These are phyloP conservation scores for Sylvicola cinctus DNA, from an alignment of 2,888 invertebrate species.

Conservation along the genomic window DNA sequence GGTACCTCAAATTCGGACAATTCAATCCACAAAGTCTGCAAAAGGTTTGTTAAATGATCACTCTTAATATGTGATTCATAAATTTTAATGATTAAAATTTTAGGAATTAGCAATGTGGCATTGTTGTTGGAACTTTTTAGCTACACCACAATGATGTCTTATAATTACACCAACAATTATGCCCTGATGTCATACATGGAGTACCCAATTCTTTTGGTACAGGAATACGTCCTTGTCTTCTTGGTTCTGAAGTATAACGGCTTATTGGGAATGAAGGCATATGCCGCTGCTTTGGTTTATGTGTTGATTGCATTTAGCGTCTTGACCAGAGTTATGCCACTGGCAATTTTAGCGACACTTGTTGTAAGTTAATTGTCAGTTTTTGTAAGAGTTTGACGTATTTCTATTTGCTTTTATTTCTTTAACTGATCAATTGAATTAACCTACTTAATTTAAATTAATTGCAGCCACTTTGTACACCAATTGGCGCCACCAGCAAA, in stretches of 20 bases:
- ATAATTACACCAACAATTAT: conserved; percentile 57
- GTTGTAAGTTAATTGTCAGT: conserved; percentile 28
- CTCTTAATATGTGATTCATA: conserved; percentile 50
- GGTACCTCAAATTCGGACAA: conserved; percentile 58
- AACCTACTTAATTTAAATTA: background rate
- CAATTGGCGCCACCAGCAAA: conserved; percentile 68
- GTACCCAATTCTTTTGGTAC: conserved; percentile 58
- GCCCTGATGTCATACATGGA: conserved; percentile 60
- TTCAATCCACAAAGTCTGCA: conserved; percentile 40
- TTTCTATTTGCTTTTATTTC: too few relatives aligned
- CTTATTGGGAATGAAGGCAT: conserved; percentile 26
- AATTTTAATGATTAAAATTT: conserved; percentile 4
- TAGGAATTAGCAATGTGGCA: conserved; percentile 22
- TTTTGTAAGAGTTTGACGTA: too few relatives aligned
- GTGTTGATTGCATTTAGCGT: conserved; percentile 25
- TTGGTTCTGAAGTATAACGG: conserved; percentile 47
- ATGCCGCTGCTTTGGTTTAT: conserved; percentile 24
- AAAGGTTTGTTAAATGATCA: conserved; percentile 41
- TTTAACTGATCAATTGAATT: background rate
- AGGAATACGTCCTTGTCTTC: conserved; percentile 52
- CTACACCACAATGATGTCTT: conserved; percentile 59
- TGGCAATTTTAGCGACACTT: conserved; percentile 19
- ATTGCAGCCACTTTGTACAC: conserved; percentile 27
- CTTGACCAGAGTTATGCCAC: conserved; percentile 20
- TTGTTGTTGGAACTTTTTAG: conserved; percentile 33